Evolutionary conservation across 2,888 invertebrate genomes (phyloP).

Genomic region (Drosophila fulvimacula): DNA sequence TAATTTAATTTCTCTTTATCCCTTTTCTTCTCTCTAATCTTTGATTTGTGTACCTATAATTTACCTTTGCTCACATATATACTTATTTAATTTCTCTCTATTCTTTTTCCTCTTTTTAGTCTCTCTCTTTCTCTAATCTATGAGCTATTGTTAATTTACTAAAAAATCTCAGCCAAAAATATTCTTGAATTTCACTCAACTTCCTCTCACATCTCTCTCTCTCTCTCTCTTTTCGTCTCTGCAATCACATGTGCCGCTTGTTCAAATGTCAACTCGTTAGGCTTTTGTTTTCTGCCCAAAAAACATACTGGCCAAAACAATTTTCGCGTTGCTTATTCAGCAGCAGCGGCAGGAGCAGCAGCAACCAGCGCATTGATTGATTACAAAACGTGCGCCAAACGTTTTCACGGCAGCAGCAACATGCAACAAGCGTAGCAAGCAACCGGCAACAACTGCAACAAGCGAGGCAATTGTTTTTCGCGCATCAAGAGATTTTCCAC

Average conservation of each 20-base stretch:
- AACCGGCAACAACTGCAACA: constrained; percentile 23
- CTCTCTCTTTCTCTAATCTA: not conserved
- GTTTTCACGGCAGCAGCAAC: constrained; percentile 71
- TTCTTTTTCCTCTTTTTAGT: too few species aligned
- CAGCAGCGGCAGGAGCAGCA: constrained; percentile 2
- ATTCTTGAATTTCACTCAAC: not conserved
- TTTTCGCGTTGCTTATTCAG: constrained; percentile 58
- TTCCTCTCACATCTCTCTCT: not conserved
- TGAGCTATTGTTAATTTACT: too few species aligned
- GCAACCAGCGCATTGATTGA: constrained; percentile 69
- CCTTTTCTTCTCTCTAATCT: too few species aligned
- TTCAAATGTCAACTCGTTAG: constrained; percentile 62
- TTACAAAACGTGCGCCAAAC: constrained; percentile 80
- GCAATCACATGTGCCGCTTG: constrained; percentile 40
- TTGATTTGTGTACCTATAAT: too few species aligned
- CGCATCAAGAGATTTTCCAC: constrained; percentile 62
- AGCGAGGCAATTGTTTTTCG: constrained; percentile 73
- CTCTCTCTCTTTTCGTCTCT: not conserved
- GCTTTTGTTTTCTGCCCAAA: constrained; percentile 37
- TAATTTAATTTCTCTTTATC: too few species aligned
- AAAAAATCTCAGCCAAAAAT: not conserved
- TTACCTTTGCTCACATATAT: too few species aligned
- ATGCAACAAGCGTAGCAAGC: constrained; percentile 58
- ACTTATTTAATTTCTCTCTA: too few species aligned
- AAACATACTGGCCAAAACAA: constrained; percentile 55